Conservation (phyloP, 1,140 invertebrate genomes). For the Euglossa dilemma region DNA sequence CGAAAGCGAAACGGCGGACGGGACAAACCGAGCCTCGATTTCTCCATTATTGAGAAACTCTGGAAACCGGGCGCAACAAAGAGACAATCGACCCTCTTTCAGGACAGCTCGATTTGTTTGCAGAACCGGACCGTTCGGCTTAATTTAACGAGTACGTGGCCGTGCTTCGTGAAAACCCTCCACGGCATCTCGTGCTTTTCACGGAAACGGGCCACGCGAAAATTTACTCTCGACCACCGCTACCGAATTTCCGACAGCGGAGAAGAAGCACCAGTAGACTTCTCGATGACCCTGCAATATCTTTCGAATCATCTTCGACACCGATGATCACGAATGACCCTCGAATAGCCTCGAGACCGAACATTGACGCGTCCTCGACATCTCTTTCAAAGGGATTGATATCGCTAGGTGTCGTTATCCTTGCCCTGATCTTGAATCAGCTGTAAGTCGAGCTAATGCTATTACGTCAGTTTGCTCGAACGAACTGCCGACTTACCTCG, state of each 20-base stretch:
- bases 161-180: conserved; percentile 49
- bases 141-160: conserved; percentile 70
- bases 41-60: conserved; percentile 66
- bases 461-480: too few species aligned
- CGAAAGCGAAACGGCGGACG: not conserved
- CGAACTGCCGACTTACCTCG: too few species aligned
- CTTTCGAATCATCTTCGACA: too few species aligned
- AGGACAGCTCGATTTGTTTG: conserved; percentile 66
- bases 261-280: not conserved
- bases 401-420: too few species aligned
- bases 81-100: conserved; percentile 61
- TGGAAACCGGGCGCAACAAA: conserved; percentile 62
- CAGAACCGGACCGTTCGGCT: conserved; percentile 61
- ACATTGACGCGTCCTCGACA: too few species aligned
- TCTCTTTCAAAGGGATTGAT: too few species aligned
- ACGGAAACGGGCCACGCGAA: conserved; percentile 31
- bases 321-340: too few species aligned
- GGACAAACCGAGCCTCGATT: conserved; percentile 40
- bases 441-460: too few species aligned
- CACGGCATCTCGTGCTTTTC: conserved; percentile 59
- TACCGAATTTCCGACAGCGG: not conserved
- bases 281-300: too few species aligned
- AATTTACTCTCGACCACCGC: conserved; percentile 40
- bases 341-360: too few species aligned
- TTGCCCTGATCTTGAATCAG: too few species aligned